Evolutionary conservation across 1,140 invertebrate species (phyloP).

Genomic region (Apolygus lucorum): DNA sequence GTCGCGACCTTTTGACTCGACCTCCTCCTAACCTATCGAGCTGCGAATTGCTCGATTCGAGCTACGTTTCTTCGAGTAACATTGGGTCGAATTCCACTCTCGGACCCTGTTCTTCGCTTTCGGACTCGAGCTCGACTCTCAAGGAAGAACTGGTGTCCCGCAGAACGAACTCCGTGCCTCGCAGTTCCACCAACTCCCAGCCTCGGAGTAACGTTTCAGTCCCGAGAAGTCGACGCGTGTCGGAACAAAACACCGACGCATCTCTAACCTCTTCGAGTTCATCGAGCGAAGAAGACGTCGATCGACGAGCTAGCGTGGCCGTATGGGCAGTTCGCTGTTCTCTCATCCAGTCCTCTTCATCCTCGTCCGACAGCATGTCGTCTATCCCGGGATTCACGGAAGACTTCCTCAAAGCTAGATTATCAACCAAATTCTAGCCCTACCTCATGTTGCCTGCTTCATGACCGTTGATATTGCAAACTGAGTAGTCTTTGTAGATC

Average conservation of each 20-base stretch:
- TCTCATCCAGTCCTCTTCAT: constrained; percentile 25
- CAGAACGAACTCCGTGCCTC: constrained; percentile 15
- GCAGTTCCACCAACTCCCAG: no score
- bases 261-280: background rate
- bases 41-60: constrained; percentile 25
- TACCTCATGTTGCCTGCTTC: no score
- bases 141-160: constrained; percentile 21
- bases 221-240: constrained; percentile 31
- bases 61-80: background rate
- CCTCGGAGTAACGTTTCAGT: no score
- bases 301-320: constrained; percentile 4
- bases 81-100: constrained; percentile 24
- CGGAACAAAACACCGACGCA: constrained; percentile 28
- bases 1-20: constrained; percentile 51
- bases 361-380: constrained; percentile 23
- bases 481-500: no score
- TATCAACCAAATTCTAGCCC: constrained; percentile 26
- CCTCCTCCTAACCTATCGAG: constrained; percentile 29
- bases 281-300: background rate
- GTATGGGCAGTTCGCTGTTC: constrained; percentile 11
- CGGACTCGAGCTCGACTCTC: constrained; percentile 27
- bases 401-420: constrained; percentile 27
- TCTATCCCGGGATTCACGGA: constrained; percentile 27
- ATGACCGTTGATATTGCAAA: no score
- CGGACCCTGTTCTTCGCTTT: constrained; percentile 27